Conservation (phyloP, 2,113 vertebrate species). For the Elephas maximus region DNA sequence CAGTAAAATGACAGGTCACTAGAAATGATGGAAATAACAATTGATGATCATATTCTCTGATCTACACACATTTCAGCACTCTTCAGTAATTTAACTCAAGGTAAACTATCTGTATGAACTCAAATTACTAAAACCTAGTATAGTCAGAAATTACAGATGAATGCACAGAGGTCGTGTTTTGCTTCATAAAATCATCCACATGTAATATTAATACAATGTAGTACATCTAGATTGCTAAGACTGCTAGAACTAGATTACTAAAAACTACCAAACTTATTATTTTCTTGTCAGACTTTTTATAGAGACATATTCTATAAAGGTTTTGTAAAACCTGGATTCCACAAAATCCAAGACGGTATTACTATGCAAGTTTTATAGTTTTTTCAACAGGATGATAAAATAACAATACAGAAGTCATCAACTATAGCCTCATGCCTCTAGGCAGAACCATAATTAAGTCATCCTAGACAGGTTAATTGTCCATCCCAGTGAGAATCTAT, state of each 20-base stretch:
- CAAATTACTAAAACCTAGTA: not conserved
- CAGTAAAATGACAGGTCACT: not conserved
- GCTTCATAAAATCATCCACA: conserved; percentile 16
- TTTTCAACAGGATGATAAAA: conserved; percentile 63
- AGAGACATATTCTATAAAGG: conserved; percentile 51
- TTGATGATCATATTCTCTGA: not conserved
- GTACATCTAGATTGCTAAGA: conserved; percentile 34
- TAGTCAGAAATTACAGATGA: not conserved
- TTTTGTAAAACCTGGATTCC: conserved; percentile 64
- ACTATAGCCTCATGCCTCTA: not conserved
- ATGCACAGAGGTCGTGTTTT: not conserved
- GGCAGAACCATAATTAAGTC: conserved; percentile 67
- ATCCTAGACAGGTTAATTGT: conserved; percentile 50
- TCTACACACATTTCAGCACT: conserved; percentile 24
- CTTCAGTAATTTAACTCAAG: conserved; percentile 15
- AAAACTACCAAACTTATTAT: conserved; percentile 59
- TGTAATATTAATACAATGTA: not conserved
- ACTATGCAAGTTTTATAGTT: conserved; percentile 53
- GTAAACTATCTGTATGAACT: not conserved
- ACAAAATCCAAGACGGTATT: conserved; percentile 66
- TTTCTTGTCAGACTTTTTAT: conserved; percentile 53
- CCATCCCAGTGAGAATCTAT: not conserved
- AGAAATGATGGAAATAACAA: not conserved
- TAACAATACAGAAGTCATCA: not conserved
- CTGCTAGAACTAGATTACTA: conserved; percentile 23